phyloP scores from a whole-genome alignment of 1,140 invertebrate genomes.

The Ceratosolen solmsi region DNA sequence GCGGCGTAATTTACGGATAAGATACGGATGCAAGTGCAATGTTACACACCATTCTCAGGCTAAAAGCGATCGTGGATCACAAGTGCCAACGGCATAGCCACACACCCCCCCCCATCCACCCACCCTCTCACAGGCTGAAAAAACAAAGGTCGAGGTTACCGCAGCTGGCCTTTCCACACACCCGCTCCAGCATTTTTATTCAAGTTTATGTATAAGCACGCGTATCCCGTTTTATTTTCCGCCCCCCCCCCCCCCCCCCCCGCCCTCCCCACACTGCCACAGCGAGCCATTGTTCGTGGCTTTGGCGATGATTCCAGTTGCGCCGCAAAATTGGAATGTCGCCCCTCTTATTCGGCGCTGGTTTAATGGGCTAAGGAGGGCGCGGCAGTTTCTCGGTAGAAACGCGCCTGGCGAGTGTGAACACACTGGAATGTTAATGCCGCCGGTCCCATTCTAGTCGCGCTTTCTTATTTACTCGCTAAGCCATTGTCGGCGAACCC shows the following conservation, averaged over 20 bases:
- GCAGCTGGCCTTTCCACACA: not conserved
- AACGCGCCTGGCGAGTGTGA: not conserved
- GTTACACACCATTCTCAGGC: no score
- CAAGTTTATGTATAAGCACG: no score
- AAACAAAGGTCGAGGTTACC: constrained; percentile 12
- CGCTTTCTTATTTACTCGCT: not conserved
- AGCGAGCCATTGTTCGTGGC: not conserved
- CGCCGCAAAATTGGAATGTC: not conserved
- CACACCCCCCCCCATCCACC: no score
- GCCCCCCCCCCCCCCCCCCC: no score
- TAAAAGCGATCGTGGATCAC: not conserved
- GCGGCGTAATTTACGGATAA: no score
- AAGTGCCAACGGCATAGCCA: no score
- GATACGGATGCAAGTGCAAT: no score
- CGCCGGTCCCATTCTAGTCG: not conserved
- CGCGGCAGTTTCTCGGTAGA: no score
- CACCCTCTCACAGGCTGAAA: no score
- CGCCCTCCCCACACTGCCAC: no score
- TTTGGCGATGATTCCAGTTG: not conserved
- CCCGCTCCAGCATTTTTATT: not conserved
- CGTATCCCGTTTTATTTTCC: not conserved
- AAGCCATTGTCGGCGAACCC: not conserved
- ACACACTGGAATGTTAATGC: not conserved
- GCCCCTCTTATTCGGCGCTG: not conserved
- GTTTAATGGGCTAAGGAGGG: not conserved